Evolutionary conservation across 2,888 invertebrate genomes (phyloP), one percentile per base, ranked within the genome.

Genomic region (Lasioglossum pauxillum): DNA sequence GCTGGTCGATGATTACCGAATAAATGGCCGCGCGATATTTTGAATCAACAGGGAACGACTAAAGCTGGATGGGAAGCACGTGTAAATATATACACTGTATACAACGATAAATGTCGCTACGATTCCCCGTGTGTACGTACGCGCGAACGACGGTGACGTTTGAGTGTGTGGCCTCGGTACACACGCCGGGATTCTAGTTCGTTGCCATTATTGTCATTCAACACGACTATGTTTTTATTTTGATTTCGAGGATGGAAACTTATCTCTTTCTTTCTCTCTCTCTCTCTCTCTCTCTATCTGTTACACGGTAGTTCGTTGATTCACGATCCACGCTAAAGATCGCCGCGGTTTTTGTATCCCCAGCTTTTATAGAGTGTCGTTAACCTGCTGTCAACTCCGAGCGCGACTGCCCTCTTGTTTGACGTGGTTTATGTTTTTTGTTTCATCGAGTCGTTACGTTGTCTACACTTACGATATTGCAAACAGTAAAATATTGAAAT

Each of bases 21-120:
- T 81, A 84, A 86, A 88, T 83, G 84, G 88, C 75, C 72, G 49
- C 35, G 83, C 83, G 82, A 88, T 88, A 88, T 88, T 88, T 86
- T 75, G 88, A 82, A 86, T 89, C 84, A 89, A 89, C 89, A 88
- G 79, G 53, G 81, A 79, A 80, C 69, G 64, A 78, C 75, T 82
- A 73, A 84, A 80, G 83, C 84, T 82, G 83, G 75, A 67, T 77
- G 86, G 81, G 74, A 75, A 64, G 84, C 78, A 57, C 89, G 80
- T 64, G 88, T 80, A 84, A 78, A 84, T 84, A 84, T 83, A 75
- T 75, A 71, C 84, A 84, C 77, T 79, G 83, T 78, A 83, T 82
- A 83, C 89, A 89, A 80, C 86, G 89, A 89, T 89, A 89, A 89
- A 89, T 75, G 88, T 82, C 80, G 76, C 44, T 46, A 46, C 44